phyloP scores from a whole-genome alignment of 2,797 vertebrate genomes.

The Pyrocephalus nanus region DNA sequence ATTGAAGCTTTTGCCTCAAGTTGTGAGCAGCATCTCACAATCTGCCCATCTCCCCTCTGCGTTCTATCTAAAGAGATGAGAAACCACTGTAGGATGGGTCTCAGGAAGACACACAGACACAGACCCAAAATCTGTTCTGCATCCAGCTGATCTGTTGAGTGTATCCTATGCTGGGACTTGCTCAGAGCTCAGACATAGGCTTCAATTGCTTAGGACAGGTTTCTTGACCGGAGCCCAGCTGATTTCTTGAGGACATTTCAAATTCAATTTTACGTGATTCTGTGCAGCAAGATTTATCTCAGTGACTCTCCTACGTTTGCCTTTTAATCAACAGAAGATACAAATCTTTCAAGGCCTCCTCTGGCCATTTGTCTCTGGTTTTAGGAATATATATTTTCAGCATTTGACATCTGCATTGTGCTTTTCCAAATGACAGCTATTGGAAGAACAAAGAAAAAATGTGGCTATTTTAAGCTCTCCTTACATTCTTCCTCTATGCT shows the following conservation, averaged over 20 bases:
- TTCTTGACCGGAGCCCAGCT: not conserved
- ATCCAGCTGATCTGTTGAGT: not conserved
- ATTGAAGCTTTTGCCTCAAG: not conserved
- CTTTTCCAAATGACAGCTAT: not conserved
- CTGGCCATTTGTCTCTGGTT: not conserved
- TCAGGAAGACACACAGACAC: not conserved
- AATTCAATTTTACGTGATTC: not conserved
- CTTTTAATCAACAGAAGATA: slow-evolving; percentile 6
- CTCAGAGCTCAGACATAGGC: not conserved
- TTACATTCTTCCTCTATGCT: not conserved
- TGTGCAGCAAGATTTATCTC: not conserved
- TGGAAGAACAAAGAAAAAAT: not conserved
- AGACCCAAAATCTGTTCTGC: not conserved
- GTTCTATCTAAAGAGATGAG: not conserved
- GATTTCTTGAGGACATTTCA: slow-evolving; percentile 11
- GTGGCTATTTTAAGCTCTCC: not conserved
- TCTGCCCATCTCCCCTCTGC: not conserved
- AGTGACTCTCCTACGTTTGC: not conserved
- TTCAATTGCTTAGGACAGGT: not conserved
- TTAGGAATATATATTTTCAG: not conserved
- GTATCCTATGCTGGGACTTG: rapidly evolving
- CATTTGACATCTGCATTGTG: not conserved
- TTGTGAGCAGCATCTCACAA: not conserved
- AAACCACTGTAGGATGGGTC: rapidly evolving
- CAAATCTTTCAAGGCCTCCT: not conserved